Base-by-base conservation (phyloP, 2,797 vertebrate genomes). In the Gambelia wislizenii region DNA sequence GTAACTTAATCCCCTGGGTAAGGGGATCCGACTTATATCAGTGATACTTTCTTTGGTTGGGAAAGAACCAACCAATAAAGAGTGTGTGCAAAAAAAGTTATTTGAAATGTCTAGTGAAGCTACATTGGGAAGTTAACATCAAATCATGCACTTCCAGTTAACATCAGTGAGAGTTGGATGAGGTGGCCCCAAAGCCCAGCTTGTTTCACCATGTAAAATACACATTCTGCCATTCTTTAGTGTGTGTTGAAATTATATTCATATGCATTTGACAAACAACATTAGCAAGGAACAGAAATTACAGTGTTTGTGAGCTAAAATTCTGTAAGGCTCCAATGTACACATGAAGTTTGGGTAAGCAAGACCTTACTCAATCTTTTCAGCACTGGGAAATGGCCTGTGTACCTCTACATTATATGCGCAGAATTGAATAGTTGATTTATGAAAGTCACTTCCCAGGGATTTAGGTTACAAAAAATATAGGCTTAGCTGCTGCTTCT, bases 401-500 rank as follows among this genome's bases (percentile, higher is more conserved):
- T 52, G 72, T 30, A 16, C 8, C 9, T 25, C 7, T 44, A 16
- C 14, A 52, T 61, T 22, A 6, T 22, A 49, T 79, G 6, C 0
- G 76, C n/a, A 44, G 5, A 13, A 72, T 67, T n/a, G 59, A 16
- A 3, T 75, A 36, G 33, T 18, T 54, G 78, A 18, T 0, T 16
- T 9, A 36, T 3, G 8, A 74, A 75, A 2, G 1, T 25, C 84
- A 25, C n/a, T 18, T 22, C 20, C 27, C n/a, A 76, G 16, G n/a
- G 10, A 4, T 49, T 56, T 12, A 91, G 83, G 64, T 6, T 1
- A 52, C 2, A 67, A 54, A 25, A 79, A 39, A 44, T 12, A 49
- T 4, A 36, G 25, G 12, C 4, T 4, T 56, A 33, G 10, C 4
- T 4, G 0, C 4, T 30, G 18, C 25, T 0, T 18, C 0, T 33